A percentile compares a stretch with the other conserved stretches of the same genome.
These are phyloP conservation scores for Neodiprion lecontei DNA, from an alignment of 1,140 invertebrate species.

Conservation along the genomic window DNA sequence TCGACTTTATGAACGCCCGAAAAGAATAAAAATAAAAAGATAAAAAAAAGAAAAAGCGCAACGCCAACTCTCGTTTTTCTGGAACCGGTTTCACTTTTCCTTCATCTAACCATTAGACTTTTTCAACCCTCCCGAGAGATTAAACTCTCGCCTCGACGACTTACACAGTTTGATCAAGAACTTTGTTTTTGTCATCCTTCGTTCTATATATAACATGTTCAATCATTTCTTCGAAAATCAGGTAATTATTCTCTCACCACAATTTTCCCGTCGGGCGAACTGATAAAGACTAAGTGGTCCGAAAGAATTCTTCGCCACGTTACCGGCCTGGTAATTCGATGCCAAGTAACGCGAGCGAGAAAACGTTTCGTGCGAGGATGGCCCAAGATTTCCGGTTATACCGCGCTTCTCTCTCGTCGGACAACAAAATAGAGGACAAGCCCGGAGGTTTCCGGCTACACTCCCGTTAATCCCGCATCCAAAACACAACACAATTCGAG, in stretches of 20 bases:
- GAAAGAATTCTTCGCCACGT: background rate
- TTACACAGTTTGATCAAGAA: no score
- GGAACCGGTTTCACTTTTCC: background rate
- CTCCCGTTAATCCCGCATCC: background rate
- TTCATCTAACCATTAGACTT: background rate
- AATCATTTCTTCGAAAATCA: background rate
- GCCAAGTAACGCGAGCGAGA: background rate
- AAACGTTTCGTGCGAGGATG: background rate
- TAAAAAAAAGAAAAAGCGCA: no score
- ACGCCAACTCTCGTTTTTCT: background rate
- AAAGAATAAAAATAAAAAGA: background rate
- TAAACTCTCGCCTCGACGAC: background rate
- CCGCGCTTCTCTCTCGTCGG: background rate
- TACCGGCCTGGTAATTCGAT: background rate
- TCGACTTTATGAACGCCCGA: slow-evolving; percentile 2
- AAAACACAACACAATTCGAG: no score
- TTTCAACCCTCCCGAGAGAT: background rate
- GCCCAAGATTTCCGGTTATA: background rate
- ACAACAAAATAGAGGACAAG: background rate
- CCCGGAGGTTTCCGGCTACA: background rate
- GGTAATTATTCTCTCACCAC: background rate
- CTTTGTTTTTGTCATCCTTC: no score
- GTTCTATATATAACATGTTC: no score
- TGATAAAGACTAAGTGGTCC: background rate
- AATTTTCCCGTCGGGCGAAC: background rate